A percentile compares a stretch with the other conserved stretches of the same genome.
phyloP scores from a whole-genome alignment of 2,888 invertebrate genomes.

The Pollenia griseotomentosa region DNA sequence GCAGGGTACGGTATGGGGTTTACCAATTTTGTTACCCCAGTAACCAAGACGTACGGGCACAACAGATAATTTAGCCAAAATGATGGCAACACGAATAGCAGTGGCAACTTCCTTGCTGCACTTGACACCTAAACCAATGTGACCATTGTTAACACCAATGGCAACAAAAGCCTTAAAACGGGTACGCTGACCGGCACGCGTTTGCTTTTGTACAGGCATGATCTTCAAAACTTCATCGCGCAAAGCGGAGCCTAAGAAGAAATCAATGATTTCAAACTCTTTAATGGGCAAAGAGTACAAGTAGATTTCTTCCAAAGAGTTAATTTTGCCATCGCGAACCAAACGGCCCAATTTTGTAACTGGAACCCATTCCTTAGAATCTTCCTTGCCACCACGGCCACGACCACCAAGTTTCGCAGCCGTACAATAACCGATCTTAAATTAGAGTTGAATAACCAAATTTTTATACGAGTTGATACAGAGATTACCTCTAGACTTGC shows the following conservation, averaged over 20 bases:
- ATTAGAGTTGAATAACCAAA: too few species aligned
- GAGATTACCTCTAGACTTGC: too few species aligned
- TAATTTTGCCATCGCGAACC: conserved; percentile 98
- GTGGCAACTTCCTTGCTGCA: conserved; percentile 99
- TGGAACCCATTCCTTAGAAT: conserved; percentile 99
- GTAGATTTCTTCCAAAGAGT: conserved; percentile 98
- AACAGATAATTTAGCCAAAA: conserved; percentile 98
- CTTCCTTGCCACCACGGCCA: conserved; percentile 89
- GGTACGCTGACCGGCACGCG: conserved; percentile 99
- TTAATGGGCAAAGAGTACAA: conserved; percentile 99
- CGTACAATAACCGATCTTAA: too few species aligned
- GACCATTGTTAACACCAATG: conserved; percentile 99
- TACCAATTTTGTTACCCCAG: conserved; percentile 99
- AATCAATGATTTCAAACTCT: conserved; percentile 99
- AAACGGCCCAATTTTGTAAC: conserved; percentile 99
- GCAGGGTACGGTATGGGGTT: conserved; percentile 99
- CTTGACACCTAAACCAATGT: conserved; percentile 99
- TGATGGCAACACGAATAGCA: conserved; percentile 99
- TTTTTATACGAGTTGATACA: too few species aligned
- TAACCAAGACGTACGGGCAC: conserved; percentile 99
- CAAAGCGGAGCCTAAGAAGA: conserved; percentile 95
- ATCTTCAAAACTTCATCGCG: conserved; percentile 99
- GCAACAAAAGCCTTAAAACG: conserved; percentile 98
- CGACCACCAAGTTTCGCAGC: conserved; percentile 78
- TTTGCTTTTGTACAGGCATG: conserved; percentile 99